Percentiles rank a stretch among this genome's conserved stretches.
phyloP scores from a whole-genome alignment of 1,140 invertebrate species.

The Carcinoscorpius rotundicauda region DNA sequence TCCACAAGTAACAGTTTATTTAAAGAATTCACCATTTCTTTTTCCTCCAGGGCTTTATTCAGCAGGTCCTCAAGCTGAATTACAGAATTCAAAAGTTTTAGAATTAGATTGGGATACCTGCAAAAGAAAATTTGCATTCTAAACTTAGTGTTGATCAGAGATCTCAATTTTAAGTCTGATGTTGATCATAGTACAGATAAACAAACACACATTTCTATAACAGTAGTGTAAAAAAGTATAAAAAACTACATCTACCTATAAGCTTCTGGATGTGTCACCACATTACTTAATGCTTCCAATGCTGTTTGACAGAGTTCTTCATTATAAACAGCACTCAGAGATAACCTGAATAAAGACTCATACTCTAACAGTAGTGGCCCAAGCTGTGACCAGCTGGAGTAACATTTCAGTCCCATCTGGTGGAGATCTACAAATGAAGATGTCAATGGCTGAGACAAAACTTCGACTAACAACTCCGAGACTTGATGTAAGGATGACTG shows the following conservation, averaged over 20 bases:
- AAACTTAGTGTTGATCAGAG: too few species aligned
- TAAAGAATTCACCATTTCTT: constrained; percentile 26
- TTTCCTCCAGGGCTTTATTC: constrained; percentile 26
- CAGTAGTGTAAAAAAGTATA: too few species aligned
- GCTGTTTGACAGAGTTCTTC: constrained; percentile 43
- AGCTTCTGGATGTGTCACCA: constrained; percentile 44
- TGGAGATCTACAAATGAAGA: constrained; percentile 22
- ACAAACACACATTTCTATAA: too few species aligned
- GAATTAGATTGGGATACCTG: constrained; percentile 36
- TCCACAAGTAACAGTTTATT: too few species aligned
- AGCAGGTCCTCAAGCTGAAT: constrained; percentile 32
- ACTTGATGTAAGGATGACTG: constrained; percentile 21
- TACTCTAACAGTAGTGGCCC: constrained; percentile 31
- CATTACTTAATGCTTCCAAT: constrained; percentile 44
- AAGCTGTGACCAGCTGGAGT: constrained; percentile 49
- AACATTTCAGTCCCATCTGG: constrained; percentile 43
- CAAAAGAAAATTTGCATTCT: constrained; percentile 6
- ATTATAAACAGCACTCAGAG: constrained; percentile 33
- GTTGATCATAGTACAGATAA: too few species aligned
- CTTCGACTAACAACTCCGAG: constrained; percentile 5
- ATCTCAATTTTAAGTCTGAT: too few species aligned
- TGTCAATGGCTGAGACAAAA: constrained; percentile 15
- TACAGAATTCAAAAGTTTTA: constrained; percentile 39
- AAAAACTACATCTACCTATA: constrained; percentile 31
- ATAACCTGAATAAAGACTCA: constrained; percentile 19